Evolutionary conservation across 2,113 vertebrate genomes (phyloP), one percentile per base, ranked within the genome.

Genomic region (Phyllostomus discolor): DNA sequence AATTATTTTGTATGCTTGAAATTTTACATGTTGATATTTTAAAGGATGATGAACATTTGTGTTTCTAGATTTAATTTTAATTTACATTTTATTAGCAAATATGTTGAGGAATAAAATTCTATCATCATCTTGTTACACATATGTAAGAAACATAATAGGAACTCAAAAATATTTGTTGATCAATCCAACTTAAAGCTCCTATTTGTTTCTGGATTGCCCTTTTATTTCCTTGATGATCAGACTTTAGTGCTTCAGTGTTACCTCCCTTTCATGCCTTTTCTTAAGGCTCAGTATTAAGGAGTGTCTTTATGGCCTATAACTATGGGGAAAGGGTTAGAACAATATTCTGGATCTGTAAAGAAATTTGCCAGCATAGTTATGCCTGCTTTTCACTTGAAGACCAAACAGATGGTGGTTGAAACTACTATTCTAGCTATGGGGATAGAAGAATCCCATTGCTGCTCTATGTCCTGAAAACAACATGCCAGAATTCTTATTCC

Each of bases 1-100:
- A 62, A 84, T 48, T 41, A 90, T 80, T 86, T 83, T 43, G 64
- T 66, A 64, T 19, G 43, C 5, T 17, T 84, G 33, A 79, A 64
- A 81, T 88, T 89, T n/a, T 62, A 66, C 17, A 88, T 48, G 72
- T 86, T 43, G 7, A 54, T 17, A 64, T 95, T 91, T 89, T 31
- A 82, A 90, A 92, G 28, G 28, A 82, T 62, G 59, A 95, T 52
- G 35, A 82, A 1, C 10, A 88, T n/a, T 92, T 73, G 20, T 69
- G 43, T 75, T 92, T 92, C 66, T 87, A 93, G 89, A 90, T 86
- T 81, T 54, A 94, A 87, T 59, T 73, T 92, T 15, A 83, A 73
- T 50, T 92, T 83, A 73, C 62, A 82, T 79, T 86, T 67, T 35
- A 83, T 54, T 75, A 78, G 41, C 28, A 85, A 46, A 2, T 46